Evolutionary conservation across 2,888 invertebrate genomes (phyloP).

Genomic region (Escarpia spicata): DNA sequence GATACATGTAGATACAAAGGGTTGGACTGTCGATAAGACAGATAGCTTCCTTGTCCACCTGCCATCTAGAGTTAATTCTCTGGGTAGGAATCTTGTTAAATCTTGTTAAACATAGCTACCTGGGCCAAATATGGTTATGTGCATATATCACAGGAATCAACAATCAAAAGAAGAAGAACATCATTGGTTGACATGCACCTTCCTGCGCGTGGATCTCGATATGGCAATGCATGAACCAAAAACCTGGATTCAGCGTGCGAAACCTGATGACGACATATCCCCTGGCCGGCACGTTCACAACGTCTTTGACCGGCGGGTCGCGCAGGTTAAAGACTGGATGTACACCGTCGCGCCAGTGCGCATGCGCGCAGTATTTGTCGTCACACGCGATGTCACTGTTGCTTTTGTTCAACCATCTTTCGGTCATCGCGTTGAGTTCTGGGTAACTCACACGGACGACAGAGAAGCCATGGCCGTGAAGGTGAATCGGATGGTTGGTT

Average conservation of each 20-base stretch:
- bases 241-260: constrained; percentile 43
- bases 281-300: constrained; percentile 58
- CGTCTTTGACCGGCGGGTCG: constrained; percentile 53
- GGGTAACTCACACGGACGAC: constrained; percentile 51
- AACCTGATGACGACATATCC: constrained; percentile 51
- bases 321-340: constrained; percentile 49
- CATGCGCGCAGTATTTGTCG: neutral
- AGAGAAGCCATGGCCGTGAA: constrained; percentile 17
- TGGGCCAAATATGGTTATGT: too few relatives aligned
- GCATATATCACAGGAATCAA: neutral
- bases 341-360: constrained; percentile 41
- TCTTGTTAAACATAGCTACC: too few relatives aligned
- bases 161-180: neutral
- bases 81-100: too few relatives aligned
- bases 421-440: constrained; percentile 28
- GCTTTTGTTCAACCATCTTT: neutral
- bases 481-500: neutral
- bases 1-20: too few relatives aligned
- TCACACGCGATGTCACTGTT: constrained; percentile 47
- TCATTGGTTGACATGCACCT: constrained; percentile 49
- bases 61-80: too few relatives aligned
- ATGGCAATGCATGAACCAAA: constrained; percentile 57
- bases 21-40: too few relatives aligned
- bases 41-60: too few relatives aligned
- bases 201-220: constrained; percentile 54